Conservation (phyloP, 35 echinoderm and acorn worm species). For the Ophiothrix spiculata region DNA sequence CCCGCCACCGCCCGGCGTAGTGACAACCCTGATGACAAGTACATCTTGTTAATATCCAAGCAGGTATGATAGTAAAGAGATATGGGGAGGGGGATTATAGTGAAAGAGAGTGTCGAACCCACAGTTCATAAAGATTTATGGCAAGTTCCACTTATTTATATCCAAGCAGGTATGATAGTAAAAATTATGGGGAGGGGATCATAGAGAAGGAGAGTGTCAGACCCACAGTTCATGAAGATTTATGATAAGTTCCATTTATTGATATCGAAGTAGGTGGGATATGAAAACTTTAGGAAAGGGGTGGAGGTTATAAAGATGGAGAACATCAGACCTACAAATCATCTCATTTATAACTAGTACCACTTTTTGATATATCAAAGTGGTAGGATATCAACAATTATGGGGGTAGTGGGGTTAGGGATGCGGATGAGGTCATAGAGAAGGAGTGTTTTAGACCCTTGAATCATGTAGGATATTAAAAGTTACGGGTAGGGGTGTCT, state of each 20-base stretch:
- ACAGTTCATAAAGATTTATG: conserved; percentile 85
- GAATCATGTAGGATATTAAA: no score
- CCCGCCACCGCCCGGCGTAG: no score
- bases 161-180: conserved; percentile 98
- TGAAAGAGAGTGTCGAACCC: conserved; percentile 62
- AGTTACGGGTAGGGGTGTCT: no score
- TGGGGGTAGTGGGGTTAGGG: no score
- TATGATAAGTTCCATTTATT: conserved; percentile 82
- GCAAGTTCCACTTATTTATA: conserved; percentile 86
- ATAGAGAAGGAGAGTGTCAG: conserved; percentile 58
- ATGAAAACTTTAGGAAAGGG: no score
- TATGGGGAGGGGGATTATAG: conserved; percentile 45
- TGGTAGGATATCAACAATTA: no score
- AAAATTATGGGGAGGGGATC: no score
- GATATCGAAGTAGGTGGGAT: conserved; percentile 91
- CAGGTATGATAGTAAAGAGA: no score
- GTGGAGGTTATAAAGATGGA: conserved; percentile 54
- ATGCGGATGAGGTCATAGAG: no score
- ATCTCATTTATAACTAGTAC: conserved; percentile 92
- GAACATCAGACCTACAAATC: conserved; percentile 60
- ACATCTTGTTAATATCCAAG: conserved; percentile 85
- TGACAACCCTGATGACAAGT: conserved; percentile 88
- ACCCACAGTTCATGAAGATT: conserved; percentile 54
- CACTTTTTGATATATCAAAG: conserved; percentile 70
- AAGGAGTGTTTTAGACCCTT: no score